phyloP scores from a whole-genome alignment of 2,113 vertebrate genomes.

The Gallinago paraguaiae region DNA sequence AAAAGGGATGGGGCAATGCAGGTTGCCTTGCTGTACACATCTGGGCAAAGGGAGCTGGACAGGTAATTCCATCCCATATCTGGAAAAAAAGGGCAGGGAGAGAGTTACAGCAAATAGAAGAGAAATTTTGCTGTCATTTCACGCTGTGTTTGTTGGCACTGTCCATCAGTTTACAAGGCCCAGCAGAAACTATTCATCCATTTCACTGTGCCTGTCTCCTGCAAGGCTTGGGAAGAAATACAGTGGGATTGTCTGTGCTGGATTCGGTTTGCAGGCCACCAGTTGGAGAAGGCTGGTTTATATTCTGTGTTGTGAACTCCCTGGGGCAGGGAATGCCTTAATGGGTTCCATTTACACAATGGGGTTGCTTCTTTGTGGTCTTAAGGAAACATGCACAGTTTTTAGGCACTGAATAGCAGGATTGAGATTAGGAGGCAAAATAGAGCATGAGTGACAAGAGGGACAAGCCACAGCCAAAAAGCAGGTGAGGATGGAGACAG shows the following conservation, averaged over 20 bases:
- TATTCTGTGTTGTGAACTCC: not conserved
- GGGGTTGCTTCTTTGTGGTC: fast-evolving
- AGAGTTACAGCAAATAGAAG: not conserved
- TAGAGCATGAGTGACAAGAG: not conserved
- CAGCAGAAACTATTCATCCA: not conserved
- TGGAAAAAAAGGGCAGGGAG: not conserved
- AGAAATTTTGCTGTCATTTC: not conserved
- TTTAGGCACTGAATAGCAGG: not conserved
- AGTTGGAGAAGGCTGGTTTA: not conserved
- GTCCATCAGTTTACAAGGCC: not conserved
- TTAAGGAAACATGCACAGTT: not conserved
- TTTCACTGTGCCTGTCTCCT: fast-evolving
- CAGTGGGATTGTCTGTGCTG: not conserved
- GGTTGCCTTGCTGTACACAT: not conserved
- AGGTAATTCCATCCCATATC: not conserved
- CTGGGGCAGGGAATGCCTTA: not conserved
- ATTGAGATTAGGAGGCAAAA: not conserved
- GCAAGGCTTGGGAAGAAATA: not conserved
- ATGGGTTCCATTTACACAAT: fast-evolving
- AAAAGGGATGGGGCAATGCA: not conserved
- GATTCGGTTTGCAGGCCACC: not conserved
- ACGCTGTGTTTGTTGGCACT: fast-evolving
- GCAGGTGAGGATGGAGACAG: not conserved
- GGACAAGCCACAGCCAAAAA: not conserved
- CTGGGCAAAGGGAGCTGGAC: not conserved